Evolutionary conservation across 2,888 invertebrate species (phyloP).

Genomic region (Autographa pulchrina): DNA sequence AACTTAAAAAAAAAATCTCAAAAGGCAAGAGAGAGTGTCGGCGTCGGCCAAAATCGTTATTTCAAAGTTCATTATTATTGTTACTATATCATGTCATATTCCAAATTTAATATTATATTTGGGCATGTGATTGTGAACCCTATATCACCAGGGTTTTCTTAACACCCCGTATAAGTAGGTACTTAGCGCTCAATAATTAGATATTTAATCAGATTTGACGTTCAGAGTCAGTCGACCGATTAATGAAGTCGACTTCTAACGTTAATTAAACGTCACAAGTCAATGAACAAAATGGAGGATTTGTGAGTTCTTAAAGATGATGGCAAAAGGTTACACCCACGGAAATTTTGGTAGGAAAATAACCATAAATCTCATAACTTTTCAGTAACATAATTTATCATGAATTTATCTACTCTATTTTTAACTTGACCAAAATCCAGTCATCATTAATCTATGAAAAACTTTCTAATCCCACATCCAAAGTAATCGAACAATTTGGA

Average conservation of each 20-base stretch:
- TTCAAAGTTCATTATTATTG: no score
- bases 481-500: not conserved
- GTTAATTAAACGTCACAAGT: conserved; percentile 21
- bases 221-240: conserved; percentile 11
- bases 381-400: not conserved
- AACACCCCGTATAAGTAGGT: no score
- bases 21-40: no score
- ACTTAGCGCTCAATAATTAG: conserved; percentile 23
- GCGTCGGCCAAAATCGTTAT: no score
- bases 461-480: not conserved
- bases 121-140: no score
- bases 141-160: no score
- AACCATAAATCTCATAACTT: not conserved
- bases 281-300: conserved; percentile 15
- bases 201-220: conserved; percentile 22
- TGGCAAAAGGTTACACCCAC: not conserved
- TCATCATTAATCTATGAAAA: not conserved
- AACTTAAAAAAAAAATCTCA: no score
- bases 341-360: not conserved
- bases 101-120: no score
- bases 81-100: no score
- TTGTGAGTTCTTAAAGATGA: not conserved
- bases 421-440: not conserved
- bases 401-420: not conserved
- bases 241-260: conserved; percentile 25